A percentile compares a stretch with the other conserved stretches of the same genome.
These are phyloP conservation scores for Stictocephala bisonia DNA, from an alignment of 2,888 invertebrate species.

Conservation along the genomic window DNA sequence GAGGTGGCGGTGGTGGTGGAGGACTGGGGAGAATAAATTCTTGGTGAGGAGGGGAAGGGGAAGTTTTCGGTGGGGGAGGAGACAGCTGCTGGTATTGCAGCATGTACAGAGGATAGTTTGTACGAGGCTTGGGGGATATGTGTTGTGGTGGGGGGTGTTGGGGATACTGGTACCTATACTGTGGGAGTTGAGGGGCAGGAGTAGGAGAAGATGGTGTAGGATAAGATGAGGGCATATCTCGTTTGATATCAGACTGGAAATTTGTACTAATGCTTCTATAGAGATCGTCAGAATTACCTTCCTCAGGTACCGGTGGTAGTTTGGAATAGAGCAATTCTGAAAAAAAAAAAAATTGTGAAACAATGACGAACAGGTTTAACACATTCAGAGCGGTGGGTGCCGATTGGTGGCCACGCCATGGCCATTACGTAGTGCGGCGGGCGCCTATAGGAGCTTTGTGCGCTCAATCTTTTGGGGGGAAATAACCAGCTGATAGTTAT, in stretches of 20 bases:
- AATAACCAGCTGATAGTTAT: too few species aligned
- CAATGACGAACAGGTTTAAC: too few species aligned
- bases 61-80: conserved; percentile 45
- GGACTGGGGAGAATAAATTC: conserved; percentile 14
- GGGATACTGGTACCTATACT: conserved; percentile 31
- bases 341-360: conserved; percentile 56
- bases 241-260: conserved; percentile 15
- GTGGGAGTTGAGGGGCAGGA: conserved; percentile 10
- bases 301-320: conserved; percentile 73
- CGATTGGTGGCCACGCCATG: too few species aligned
- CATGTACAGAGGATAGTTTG: conserved; percentile 11
- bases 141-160: conserved; percentile 12
- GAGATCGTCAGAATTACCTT: conserved; percentile 59
- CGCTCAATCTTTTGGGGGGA: too few species aligned
- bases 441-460: too few species aligned
- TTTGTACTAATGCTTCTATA: conserved; percentile 33
- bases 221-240: conserved; percentile 15
- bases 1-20: conserved; percentile 51
- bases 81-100: conserved; percentile 56
- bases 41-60: conserved; percentile 41
- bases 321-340: conserved; percentile 70
- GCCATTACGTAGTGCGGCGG: too few species aligned
- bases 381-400: too few species aligned
- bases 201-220: conserved; percentile 38
- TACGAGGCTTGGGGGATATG: conserved; percentile 12